These are phyloP conservation scores for Drosophila diplacantha DNA, from an alignment of 2,888 invertebrate genomes.

Conservation along the genomic window DNA sequence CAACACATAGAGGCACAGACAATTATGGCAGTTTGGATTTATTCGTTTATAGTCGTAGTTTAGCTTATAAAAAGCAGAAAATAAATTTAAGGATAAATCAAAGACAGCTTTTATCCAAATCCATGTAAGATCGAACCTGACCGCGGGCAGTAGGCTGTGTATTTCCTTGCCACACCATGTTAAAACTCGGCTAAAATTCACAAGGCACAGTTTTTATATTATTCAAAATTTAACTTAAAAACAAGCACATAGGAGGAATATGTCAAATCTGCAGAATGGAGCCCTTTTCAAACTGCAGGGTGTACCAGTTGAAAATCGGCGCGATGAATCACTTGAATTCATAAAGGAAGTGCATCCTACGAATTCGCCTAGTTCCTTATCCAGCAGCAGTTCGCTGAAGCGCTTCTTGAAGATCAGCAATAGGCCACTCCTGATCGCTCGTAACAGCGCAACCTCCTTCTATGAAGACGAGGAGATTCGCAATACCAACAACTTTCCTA, in stretches of 20 bases:
- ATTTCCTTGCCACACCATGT: neutral
- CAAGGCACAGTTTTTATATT: constrained; percentile 44
- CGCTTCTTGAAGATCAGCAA: constrained; percentile 69
- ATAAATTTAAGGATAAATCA: neutral
- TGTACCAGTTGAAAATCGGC: neutral
- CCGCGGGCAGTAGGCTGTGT: constrained; percentile 38
- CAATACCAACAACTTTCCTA: constrained; percentile 35
- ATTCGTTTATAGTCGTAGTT: neutral
- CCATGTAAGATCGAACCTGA: neutral
- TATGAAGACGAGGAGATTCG: constrained; percentile 31
- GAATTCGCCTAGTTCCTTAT: neutral
- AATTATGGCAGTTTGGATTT: neutral
- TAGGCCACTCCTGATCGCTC: constrained; percentile 26
- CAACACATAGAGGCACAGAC: constrained; percentile 17
- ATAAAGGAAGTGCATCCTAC: too few species aligned
- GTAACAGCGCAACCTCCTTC: constrained; percentile 8
- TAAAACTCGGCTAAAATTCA: neutral
- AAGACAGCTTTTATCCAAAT: neutral
- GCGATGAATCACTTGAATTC: neutral
- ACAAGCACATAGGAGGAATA: constrained; percentile 39
- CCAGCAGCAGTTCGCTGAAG: constrained; percentile 61
- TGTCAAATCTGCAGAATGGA: constrained; percentile 57
- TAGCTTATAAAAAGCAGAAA: neutral
- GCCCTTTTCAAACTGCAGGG: constrained; percentile 50
- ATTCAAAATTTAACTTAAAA: constrained; percentile 46